These are phyloP conservation scores for Sebastes matsubarae DNA, from an alignment of 2,797 vertebrate genomes.

Conservation along the genomic window DNA sequence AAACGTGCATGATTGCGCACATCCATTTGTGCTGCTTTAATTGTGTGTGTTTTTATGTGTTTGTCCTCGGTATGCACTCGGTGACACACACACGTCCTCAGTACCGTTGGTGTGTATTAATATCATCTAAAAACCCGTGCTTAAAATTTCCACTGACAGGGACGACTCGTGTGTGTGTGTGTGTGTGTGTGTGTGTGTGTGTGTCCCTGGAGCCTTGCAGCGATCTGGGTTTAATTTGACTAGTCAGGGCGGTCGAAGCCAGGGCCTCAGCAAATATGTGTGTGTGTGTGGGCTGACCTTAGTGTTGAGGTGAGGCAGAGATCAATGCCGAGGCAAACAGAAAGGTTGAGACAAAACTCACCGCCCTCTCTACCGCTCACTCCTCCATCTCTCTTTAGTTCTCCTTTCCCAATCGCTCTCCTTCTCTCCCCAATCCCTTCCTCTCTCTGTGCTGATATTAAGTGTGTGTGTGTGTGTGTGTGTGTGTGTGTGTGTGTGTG, in stretches of 20 bases:
- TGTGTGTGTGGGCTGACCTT: slow-evolving; percentile 47
- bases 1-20: not conserved
- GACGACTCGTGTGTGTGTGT: not conserved
- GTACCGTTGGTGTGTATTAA: not conserved
- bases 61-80: not conserved
- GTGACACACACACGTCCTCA: not conserved
- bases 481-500: not conserved
- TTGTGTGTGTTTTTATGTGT: slow-evolving; percentile 18
- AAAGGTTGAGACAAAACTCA: slow-evolving; percentile 61
- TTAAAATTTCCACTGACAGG: slow-evolving; percentile 15
- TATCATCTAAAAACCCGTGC: not conserved
- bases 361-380: slow-evolving; percentile 35
- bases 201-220: slow-evolving; percentile 54
- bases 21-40: not conserved
- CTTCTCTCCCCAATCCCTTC: not conserved
- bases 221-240: slow-evolving; percentile 84
- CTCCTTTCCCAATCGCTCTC: not conserved
- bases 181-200: slow-evolving; percentile 19
- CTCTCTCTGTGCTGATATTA: slow-evolving; percentile 4
- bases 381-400: slow-evolving; percentile 13
- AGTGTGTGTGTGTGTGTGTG: slow-evolving; percentile 21
- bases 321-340: slow-evolving; percentile 77
- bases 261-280: slow-evolving; percentile 60
- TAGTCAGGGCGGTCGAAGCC: slow-evolving; percentile 72
- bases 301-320: slow-evolving; percentile 65